Conservation (phyloP, 37 sponge, comb jelly and placozoan genomes). For the Crambe crambe region DNA sequence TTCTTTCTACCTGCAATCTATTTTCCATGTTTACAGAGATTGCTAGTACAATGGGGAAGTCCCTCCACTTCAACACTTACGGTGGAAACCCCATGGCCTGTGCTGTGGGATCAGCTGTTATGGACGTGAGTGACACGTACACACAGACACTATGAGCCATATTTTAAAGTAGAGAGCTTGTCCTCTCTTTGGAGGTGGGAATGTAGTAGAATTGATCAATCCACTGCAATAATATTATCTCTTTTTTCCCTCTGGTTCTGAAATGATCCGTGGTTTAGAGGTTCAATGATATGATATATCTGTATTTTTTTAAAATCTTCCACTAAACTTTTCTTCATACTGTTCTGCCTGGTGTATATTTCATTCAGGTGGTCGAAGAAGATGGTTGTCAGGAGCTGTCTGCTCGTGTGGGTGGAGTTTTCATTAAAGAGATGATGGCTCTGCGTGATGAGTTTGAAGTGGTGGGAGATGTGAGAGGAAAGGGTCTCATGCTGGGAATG, state of each 20-base stretch:
- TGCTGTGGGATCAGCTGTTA: slow-evolving; percentile 84
- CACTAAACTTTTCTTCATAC: not conserved
- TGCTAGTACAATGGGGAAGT: slow-evolving; percentile 65
- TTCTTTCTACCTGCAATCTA: too few species aligned
- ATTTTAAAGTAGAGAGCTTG: too few species aligned
- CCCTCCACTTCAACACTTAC: slow-evolving; percentile 94
- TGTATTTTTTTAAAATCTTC: not conserved
- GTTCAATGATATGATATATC: too few species aligned
- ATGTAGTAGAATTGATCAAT: too few species aligned
- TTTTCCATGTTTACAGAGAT: too few species aligned
- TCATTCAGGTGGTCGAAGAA: slow-evolving; percentile 86
- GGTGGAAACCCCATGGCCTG: slow-evolving; percentile 96
- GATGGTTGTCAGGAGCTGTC: slow-evolving; percentile 73
- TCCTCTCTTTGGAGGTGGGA: too few species aligned
- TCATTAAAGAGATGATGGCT: slow-evolving; percentile 68
- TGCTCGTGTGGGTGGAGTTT: slow-evolving; percentile 59
- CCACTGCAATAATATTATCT: too few species aligned
- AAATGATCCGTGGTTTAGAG: not conserved
- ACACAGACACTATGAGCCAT: not conserved
- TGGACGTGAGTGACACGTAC: slow-evolving; percentile 83
- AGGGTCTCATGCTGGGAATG: slow-evolving; percentile 86
- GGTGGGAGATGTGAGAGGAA: slow-evolving; percentile 95
- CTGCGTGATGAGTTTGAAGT: slow-evolving; percentile 88
- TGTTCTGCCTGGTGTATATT: not conserved
- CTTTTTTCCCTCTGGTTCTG: not conserved